Evolutionary conservation across 2,888 invertebrate species (phyloP), one percentile per base, ranked within the genome.

Genomic region (Sarcophaga variegata): DNA sequence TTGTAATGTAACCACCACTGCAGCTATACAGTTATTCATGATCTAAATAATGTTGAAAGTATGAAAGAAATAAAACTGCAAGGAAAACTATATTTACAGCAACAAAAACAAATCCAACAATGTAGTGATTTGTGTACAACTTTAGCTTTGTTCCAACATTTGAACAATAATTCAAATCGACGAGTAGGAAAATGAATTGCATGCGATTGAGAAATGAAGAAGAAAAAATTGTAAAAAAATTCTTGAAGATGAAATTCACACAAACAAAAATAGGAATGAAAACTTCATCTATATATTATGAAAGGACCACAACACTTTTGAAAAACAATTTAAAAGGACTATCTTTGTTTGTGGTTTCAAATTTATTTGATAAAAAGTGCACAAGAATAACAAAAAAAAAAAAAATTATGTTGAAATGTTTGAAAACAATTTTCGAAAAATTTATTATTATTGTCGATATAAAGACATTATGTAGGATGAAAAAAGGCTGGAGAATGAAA

Each of bases 111-210:
- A 72, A 17, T n/a, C 10, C 60, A 77, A 77, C 49, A 71, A 79
- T 82, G 49, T 76, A 84, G 79, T 87, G 84, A 87, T 87, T 84
- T 84, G 87, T 87, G 84, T 79, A 84, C 71, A 87, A 84, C 84
- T 84, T 84, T 87, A 79, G 84, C 84, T 81, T 81, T 84, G 45
- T 78, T 62, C 72, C 72, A 81, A 79, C 81, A 81, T 79, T 84
- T 69, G 14, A 84, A 84, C 84, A 84, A 87, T 87, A 87, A 87
- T 87, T 87, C 87, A 87, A 84, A 87, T 87, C 87, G 87, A 87
- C 84, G n/a, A 81, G 79, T 81, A 82, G 22, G 81, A 81, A 82
- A 87, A 87, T 84, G 62, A 82, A 79, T 77, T 83, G 37, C 12
- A 64, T 59, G 22, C 10, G 62, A 10, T 20, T 20, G 62, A 62